phyloP scores from a whole-genome alignment of 1,140 invertebrate genomes.

The Monomorium pharaonis region DNA sequence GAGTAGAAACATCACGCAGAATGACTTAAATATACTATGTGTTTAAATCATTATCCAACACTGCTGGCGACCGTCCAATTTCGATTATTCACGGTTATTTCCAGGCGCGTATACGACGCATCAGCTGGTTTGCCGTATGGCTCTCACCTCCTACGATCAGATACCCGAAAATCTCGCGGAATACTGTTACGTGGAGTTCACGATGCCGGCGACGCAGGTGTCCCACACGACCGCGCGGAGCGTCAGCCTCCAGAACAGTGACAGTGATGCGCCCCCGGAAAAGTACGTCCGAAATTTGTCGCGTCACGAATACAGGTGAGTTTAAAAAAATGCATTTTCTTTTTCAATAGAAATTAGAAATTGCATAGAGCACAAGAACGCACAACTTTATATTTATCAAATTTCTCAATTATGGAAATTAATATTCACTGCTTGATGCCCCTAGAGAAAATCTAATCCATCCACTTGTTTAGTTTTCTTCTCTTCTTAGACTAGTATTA shows the following conservation, averaged over 20 bases:
- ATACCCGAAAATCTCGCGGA: constrained; percentile 96
- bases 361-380: not conserved
- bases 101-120: constrained; percentile 98
- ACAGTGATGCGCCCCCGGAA: constrained; percentile 97
- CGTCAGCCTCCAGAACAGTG: constrained; percentile 95
- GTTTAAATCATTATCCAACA: not conserved
- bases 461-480: not conserved
- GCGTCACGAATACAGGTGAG: constrained; percentile 97
- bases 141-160: constrained; percentile 98
- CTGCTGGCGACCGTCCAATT: constrained; percentile 37
- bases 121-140: constrained; percentile 96
- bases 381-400: not conserved
- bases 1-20: not conserved
- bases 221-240: constrained; percentile 98
- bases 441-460: not conserved
- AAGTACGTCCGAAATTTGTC: constrained; percentile 99
- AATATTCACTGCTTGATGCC: not conserved
- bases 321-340: not conserved
- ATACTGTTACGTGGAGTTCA: constrained; percentile 97
- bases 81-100: constrained; percentile 77
- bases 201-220: constrained; percentile 99
- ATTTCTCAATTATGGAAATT: not conserved
- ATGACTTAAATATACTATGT: constrained; percentile 1
- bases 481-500: not conserved
- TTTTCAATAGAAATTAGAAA: not conserved